A percentile compares a stretch with the other conserved stretches of the same genome.
phyloP scores from a whole-genome alignment of 2,797 vertebrate species.

The Xerus rutilus region DNA sequence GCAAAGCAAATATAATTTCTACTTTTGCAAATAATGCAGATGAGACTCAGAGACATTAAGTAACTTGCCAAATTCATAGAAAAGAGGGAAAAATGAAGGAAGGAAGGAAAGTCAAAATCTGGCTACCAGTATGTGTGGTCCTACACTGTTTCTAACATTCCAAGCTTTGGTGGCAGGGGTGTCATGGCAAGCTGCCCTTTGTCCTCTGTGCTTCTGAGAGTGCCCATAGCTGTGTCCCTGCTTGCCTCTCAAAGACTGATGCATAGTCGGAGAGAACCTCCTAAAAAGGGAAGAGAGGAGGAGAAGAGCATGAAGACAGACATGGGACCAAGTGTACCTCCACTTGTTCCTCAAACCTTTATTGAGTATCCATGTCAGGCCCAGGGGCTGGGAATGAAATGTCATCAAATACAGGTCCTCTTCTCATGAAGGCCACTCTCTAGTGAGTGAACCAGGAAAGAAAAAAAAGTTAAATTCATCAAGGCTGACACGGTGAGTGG shows the following conservation, averaged over 20 bases:
- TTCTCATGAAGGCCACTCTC: background rate
- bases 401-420: background rate
- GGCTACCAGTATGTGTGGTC: background rate
- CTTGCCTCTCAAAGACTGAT: background rate
- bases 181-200: background rate
- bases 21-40: background rate
- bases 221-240: background rate
- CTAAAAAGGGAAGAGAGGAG: background rate
- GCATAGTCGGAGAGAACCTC: background rate
- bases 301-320: background rate
- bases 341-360: constrained; percentile 20
- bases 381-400: background rate
- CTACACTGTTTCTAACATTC: background rate
- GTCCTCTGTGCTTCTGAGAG: background rate
- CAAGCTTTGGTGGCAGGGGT: background rate
- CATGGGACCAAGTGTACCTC: background rate
- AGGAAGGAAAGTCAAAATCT: background rate
- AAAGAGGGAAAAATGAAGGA: too few relatives aligned
- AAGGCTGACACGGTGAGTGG: background rate
- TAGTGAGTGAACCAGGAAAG: background rate
- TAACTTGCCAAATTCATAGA: background rate
- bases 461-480: background rate
- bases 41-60: background rate
- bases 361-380: background rate
- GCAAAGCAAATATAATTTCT: background rate